These are phyloP conservation scores for Pristionchus entomophagus DNA, from an alignment of 2,888 invertebrate species.

Conservation along the genomic window DNA sequence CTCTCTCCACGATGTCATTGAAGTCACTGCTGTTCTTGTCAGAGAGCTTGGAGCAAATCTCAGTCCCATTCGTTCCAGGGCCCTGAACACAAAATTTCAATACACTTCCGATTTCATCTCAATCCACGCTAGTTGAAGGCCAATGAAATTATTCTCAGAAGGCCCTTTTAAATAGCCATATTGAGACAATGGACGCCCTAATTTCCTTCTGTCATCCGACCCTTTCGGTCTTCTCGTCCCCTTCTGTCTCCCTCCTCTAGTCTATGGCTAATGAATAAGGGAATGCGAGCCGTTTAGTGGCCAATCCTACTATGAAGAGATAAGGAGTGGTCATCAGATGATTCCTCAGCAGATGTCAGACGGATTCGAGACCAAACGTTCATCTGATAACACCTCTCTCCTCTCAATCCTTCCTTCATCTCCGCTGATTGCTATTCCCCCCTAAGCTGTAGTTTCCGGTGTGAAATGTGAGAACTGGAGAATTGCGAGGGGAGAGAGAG, in stretches of 20 bases:
- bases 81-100: not conserved
- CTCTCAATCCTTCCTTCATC: not conserved
- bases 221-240: not conserved
- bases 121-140: not conserved
- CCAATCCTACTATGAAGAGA: not conserved
- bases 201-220: not conserved
- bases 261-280: not conserved
- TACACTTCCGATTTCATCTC: not conserved
- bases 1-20: constrained; percentile 68
- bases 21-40: constrained; percentile 61
- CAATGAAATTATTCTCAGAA: not conserved
- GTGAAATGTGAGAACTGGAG: not conserved
- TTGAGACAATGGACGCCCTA: no score
- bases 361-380: not conserved
- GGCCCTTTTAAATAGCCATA: no score
- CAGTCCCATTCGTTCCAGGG: constrained; percentile 55
- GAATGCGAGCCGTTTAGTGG: not conserved
- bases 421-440: not conserved
- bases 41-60: constrained; percentile 62
- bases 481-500: not conserved
- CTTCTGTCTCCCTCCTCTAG: not conserved
- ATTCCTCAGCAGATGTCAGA: not conserved
- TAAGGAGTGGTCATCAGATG: constrained; percentile 16
- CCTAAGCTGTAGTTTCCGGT: not conserved
- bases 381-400: not conserved